Evolutionary conservation across 2,113 vertebrate species (phyloP), one percentile per base, ranked within the genome.

Genomic region (Cromileptes altivelis): DNA sequence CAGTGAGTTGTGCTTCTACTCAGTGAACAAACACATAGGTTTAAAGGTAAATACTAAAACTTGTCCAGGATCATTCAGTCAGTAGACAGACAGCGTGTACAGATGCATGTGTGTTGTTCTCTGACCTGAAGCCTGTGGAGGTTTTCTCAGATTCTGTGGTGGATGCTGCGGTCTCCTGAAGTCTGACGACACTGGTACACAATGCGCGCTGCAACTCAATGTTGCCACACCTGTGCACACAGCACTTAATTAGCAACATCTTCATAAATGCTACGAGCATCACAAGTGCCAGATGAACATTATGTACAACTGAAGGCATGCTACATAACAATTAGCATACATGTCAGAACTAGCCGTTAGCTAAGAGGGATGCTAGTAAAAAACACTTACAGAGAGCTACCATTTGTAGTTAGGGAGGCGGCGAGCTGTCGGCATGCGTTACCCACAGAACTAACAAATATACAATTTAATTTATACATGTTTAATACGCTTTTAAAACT

Each of bases 91-190:
- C 42, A 45, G 42, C 12, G 42, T 45, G 42, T 45, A 12, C 42
- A 45, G 42, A 11, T 45, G 11, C 42, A 11, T 12, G 21, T 3
- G 45, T 27, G 9, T 15, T 0, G 6, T 0, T 15, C 17, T 42
- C 90, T 72, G 27, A 96, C 95, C 95, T 95, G 84, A 92, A 96
- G 12, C 93, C 76, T 83, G 63, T 85, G 7, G 69, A 69, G 40
- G 18, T 79, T 53, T 78, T 77, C 8, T 4, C 17, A 0, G 84
- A 8, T 6, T 57, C 77, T 10, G 57, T 3, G 58, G 10, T 42
- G 49, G 60, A 12, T 3, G 52, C 11, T 81, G 78, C 63, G 21
- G 75, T 6, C 62, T 94, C 84, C 72, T 95, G 77, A 9, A 76
- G 69, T 67, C 82, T 75, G 75, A 85, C 68, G 14, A 89, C 57